Base-by-base conservation (phyloP, 1,140 invertebrate species). In the Amyelois transitella region DNA sequence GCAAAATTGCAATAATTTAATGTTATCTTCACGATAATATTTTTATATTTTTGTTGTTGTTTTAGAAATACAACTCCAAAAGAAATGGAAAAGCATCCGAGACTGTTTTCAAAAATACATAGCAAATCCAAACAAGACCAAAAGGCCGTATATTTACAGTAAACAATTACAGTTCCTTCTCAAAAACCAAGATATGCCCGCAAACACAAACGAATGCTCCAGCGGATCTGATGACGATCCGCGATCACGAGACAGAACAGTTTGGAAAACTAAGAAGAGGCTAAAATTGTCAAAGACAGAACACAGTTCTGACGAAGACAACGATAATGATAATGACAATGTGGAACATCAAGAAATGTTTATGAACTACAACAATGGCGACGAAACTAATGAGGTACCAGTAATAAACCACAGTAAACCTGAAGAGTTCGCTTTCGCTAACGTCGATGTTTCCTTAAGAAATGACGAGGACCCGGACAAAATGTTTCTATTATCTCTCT, bases 71-170 rank as follows among this genome's bases (percentile, higher is more conserved):
- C 81, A 88, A 62, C 61, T 88, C 6, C 81, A 86, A 54, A 86
- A 82, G 59, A 88, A 86, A 75, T 88, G 85, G 85, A 88, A 86
- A 50, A 78, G 85, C 47, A 78, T 86, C 5, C 60, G 81, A 21
- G 85, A 88, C 43, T 82, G 77, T 44, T 88, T 86, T 44, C 72
- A 80, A 50, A 86, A 85, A 45, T 85, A 85, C 58, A 43, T 83
- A 12, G 51, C 61, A 6, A 77, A 84, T 51, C 81, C 82, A 0
- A 68, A 66, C 4, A 73, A 69, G 61, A 75, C 73, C 6, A 77
- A 68, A 55, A 70, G 72, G 6, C 80, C 82, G 0, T 88, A 88
- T 51, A 58, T 86, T 21, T 86, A 86, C 28, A 63, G 51, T 4
- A 83, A 73, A 55, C 77, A 81, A 43, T 60, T 88, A 32, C 68